Conservation (phyloP, 2,113 vertebrate genomes). For the Scomber japonicus region DNA sequence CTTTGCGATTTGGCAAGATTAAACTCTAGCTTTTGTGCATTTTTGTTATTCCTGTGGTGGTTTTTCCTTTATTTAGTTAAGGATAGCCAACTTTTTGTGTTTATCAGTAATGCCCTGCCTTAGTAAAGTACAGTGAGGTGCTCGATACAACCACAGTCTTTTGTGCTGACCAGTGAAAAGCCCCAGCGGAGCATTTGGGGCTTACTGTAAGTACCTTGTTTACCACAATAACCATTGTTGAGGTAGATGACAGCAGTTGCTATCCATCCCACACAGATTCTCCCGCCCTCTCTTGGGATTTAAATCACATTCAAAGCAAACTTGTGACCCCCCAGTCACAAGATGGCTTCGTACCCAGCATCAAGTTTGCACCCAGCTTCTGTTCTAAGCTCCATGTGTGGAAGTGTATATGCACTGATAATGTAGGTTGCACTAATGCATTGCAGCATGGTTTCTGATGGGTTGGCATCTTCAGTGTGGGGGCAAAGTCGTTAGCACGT, state of each 20-base stretch:
- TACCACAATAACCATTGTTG: conserved; percentile 49
- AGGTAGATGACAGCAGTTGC: conserved; percentile 40
- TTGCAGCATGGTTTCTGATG: conserved; percentile 39
- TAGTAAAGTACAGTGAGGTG: conserved; percentile 10
- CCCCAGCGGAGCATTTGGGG: conserved; percentile 35
- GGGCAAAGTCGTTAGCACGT: conserved; percentile 68
- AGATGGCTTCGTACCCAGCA: conserved; percentile 30
- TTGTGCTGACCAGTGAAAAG: conserved; percentile 37
- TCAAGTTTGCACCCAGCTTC: conserved; percentile 14
- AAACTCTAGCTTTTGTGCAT: neutral
- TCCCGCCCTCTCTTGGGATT: conserved; percentile 23
- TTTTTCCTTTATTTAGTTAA: neutral
- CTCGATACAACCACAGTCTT: conserved; percentile 16
- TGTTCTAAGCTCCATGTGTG: conserved; percentile 13
- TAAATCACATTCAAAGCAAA: conserved; percentile 42
- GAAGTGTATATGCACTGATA: conserved; percentile 22
- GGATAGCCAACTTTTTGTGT: conserved; percentile 24
- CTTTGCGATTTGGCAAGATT: no score
- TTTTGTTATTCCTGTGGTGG: neutral
- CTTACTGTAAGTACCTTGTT: conserved; percentile 43
- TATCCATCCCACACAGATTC: conserved; percentile 48
- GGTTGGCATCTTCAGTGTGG: conserved; percentile 43
- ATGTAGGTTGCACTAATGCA: conserved; percentile 31
- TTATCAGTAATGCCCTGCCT: conserved; percentile 2
- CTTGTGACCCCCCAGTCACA: conserved; percentile 43